Evolutionary conservation across 2,797 vertebrate species (phyloP).

Genomic region (Gymnopithys bicolor): DNA sequence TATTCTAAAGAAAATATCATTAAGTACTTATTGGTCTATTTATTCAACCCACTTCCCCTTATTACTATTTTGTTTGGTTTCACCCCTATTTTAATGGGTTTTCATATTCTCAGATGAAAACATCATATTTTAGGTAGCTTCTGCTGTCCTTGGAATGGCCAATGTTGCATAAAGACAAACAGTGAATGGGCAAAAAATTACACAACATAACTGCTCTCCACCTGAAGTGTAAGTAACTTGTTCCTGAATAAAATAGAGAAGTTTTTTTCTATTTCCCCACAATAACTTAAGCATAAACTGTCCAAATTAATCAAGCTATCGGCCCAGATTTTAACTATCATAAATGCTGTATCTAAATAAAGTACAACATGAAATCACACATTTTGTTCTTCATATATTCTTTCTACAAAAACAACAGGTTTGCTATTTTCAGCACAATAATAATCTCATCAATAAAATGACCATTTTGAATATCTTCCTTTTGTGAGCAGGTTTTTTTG

Average conservation of each 20-base stretch:
- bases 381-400: not conserved
- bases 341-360: not conserved
- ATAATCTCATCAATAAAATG: not conserved
- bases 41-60: accelerated
- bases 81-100: not conserved
- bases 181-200: not conserved
- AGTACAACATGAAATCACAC: not conserved
- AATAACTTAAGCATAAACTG: not conserved
- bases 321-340: not conserved
- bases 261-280: not conserved
- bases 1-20: not conserved
- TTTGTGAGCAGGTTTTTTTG: not conserved
- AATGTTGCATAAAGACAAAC: not conserved
- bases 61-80: not conserved
- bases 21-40: not conserved
- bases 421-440: not conserved
- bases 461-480: not conserved
- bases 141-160: not conserved
- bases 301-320: not conserved
- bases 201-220: not conserved
- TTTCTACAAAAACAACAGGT: not conserved
- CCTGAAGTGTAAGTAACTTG: not conserved
- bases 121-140: not conserved
- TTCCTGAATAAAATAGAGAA: not conserved
- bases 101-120: not conserved